Evolutionary conservation across 2,113 vertebrate genomes (phyloP).

Genomic region (Pogonocichla stellata): DNA sequence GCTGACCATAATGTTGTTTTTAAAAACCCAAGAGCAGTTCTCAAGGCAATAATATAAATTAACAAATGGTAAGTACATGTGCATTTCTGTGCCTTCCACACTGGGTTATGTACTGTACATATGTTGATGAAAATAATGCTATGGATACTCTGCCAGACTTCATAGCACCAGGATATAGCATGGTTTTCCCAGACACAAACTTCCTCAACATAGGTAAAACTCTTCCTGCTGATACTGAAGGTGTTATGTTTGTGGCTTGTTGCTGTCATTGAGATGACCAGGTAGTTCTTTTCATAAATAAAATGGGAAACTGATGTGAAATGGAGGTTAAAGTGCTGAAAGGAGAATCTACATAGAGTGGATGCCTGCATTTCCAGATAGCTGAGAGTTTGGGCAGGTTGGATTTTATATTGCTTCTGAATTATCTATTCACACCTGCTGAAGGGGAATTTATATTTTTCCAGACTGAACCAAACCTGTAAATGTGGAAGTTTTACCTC

Average conservation of each 20-base stretch:
- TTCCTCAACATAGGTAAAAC: background rate
- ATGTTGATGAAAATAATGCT: background rate
- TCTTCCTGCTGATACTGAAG: constrained; percentile 8
- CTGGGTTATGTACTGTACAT: background rate
- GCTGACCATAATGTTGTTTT: background rate
- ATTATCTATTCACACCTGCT: background rate
- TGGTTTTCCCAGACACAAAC: background rate
- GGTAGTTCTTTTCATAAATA: background rate
- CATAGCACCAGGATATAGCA: background rate
- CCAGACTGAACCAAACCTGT: background rate
- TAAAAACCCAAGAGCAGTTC: background rate
- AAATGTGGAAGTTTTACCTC: background rate
- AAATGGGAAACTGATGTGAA: background rate
- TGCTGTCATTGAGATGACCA: background rate
- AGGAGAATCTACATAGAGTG: background rate
- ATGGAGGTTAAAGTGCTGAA: background rate
- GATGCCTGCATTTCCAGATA: background rate
- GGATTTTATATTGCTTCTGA: background rate
- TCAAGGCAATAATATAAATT: background rate
- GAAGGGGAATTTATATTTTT: background rate
- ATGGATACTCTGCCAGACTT: background rate
- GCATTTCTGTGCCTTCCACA: background rate
- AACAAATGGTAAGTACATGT: background rate
- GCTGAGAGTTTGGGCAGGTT: background rate
- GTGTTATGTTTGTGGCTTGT: background rate